Percentiles rank a stretch among this genome's conserved stretches.
These are phyloP conservation scores for Sebastes iracundus DNA, from an alignment of 2,797 vertebrate species.

Conservation along the genomic window DNA sequence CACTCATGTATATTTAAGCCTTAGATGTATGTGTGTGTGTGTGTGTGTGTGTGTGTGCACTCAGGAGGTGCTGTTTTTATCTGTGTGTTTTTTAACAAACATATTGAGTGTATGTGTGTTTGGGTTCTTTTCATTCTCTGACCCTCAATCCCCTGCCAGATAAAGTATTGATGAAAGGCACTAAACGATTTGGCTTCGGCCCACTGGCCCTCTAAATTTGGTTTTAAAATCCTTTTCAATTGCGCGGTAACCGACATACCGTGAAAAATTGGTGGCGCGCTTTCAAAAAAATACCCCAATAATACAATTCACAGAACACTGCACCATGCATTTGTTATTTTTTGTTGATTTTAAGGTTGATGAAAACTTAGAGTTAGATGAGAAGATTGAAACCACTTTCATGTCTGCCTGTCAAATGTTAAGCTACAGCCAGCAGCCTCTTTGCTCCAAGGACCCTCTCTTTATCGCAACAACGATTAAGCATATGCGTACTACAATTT, in stretches of 20 bases:
- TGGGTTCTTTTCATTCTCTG: slow-evolving; percentile 41
- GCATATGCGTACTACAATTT: no score
- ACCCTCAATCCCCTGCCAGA: slow-evolving; percentile 37
- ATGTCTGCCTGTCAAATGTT: neutral
- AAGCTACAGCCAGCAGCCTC: neutral
- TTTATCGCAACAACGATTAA: no score
- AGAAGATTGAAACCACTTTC: neutral
- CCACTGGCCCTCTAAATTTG: slow-evolving; percentile 37
- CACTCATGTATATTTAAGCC: slow-evolving; percentile 42
- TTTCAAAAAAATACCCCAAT: neutral
- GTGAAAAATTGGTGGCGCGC: slow-evolving; percentile 8
- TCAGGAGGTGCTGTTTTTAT: neutral
- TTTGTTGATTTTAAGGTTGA: neutral
- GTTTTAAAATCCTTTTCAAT: slow-evolving; percentile 43
- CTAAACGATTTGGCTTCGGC: slow-evolving; percentile 47
- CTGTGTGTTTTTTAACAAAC: slow-evolving; percentile 7
- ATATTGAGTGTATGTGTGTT: slow-evolving; percentile 18
- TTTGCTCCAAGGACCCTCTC: neutral
- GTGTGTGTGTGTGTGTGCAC: neutral
- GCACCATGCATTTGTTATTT: neutral
- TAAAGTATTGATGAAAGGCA: slow-evolving; percentile 73
- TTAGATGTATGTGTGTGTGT: neutral
- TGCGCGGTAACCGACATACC: slow-evolving; percentile 1
- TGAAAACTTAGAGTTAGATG: neutral
- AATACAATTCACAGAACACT: neutral